Base-by-base conservation (phyloP, 2,797 vertebrate species). In the Pelodytes ibericus region DNA sequence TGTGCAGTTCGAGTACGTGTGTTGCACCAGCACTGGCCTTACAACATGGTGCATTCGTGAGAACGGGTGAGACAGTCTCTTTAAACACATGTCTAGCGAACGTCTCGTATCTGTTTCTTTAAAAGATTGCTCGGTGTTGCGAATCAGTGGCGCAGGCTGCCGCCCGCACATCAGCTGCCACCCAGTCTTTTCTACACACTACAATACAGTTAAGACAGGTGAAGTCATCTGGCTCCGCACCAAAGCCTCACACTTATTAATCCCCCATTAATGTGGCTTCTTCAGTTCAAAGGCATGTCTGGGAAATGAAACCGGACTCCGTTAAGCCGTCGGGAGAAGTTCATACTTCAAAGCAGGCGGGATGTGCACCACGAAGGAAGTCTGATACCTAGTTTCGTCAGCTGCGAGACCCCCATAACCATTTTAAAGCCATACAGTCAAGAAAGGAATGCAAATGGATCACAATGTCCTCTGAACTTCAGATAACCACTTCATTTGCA, bases 191-290 rank as follows among this genome's bases (percentile, higher is more conserved):
- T n/a, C n/a, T n/a, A 4, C 39, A 62, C 30, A 68, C 56, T 47
- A 74, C 18, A 51, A 53, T 16, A 20, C 10, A 27, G 36, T 6
- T 31, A 56, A 25, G 49, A 53, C 0, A 36, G 13, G 15, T 68
- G 53, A 49, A 49, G 56, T 68, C 62, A 59, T 8, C 36, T 20
- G 67, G 59, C 31, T 7, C 20, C 2, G 30, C 9, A 25, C 75
- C 67, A 64, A 53, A 11, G 41, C 20, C 57, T 76, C 47, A 63
- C 10, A 18, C 30, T 57, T 27, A 51, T 58, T 74, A 67, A 67
- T 49, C 63, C 39, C n/a, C 2, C 20, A 25, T 66, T 26, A 58
- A 65, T 53, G 44, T 13, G 22, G 41, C 44, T 49, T 61, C 11
- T 31, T 29, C 20, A 29, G 53, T 68, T 60, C 41, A 33, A 53